A percentile compares a stretch with the other conserved stretches of the same genome.
These are phyloP conservation scores for Candidula unifasciata DNA, from an alignment of 2,888 invertebrate species.

Conservation along the genomic window DNA sequence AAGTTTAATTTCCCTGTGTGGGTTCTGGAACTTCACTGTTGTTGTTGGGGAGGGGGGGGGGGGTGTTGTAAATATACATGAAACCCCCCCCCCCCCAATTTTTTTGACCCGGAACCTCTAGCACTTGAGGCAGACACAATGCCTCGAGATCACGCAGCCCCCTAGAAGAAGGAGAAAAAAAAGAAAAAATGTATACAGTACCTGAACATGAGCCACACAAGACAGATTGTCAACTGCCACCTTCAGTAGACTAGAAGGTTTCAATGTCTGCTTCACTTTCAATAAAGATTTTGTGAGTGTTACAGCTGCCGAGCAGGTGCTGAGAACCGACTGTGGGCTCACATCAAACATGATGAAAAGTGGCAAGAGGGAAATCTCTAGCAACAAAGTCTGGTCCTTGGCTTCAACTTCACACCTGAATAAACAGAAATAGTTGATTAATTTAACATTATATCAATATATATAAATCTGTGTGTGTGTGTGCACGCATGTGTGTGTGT, in stretches of 20 bases:
- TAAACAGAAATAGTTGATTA: neutral
- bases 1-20: no score
- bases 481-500: no score
- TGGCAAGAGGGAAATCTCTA: constrained; percentile 38
- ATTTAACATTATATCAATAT: no score
- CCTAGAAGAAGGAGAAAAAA: no score
- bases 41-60: no score
- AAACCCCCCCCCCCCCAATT: no score
- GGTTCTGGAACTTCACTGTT: no score
- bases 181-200: neutral
- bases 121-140: no score
- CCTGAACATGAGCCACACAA: neutral
- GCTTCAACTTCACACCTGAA: neutral
- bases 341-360: constrained; percentile 33
- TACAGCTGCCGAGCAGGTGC: constrained; percentile 17
- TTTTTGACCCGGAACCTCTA: no score
- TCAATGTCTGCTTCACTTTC: neutral
- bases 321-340: neutral
- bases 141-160: no score
- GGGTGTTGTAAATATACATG: no score
- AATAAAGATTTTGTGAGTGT: neutral
- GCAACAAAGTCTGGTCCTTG: neutral
- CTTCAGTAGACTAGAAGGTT: constrained; percentile 3
- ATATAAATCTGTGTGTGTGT: no score
- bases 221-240: constrained; percentile 22